Evolutionary conservation across 1,140 invertebrate genomes (phyloP), one percentile per base, ranked within the genome.

Genomic region (Ooceraea biroi): DNA sequence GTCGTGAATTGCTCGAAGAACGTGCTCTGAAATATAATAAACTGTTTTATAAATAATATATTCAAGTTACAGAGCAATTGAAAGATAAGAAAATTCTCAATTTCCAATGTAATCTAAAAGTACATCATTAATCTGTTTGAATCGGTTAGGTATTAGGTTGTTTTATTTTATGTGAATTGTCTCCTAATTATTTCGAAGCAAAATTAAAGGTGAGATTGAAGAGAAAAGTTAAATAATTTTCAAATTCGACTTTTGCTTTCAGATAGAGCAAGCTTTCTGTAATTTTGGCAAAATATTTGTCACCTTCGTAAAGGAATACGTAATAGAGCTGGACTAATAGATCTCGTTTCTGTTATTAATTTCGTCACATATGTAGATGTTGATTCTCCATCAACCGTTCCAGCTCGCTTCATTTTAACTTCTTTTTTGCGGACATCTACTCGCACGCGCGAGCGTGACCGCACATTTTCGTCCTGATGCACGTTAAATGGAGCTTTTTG

Each of bases 11-110:
- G 12, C 41, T 77, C 14, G 46, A 65, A 17, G 73, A 77, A 77
- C 60, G 73, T 41, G 60, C 11, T 65, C 73, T 77, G 41, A 5
- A 48, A 25, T 65, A 65, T 22, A 76, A 25, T 30, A 76, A 30
- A 19, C 48, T 36, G 22, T 61, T 22, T 50, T 74, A n/a, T 19
- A 8, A 0, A 60, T 44, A 46, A 74, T n/a, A 1, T 36, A 69
- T 14, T 19, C 27, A 69, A 1, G 17, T 27, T 48, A n/a, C 36
- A 36, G 36, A 36, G 7, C 7, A 7, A 36, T 36, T 36, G 2
- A 36, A 36, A 36, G 36, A 36, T 7, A 36, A 36, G 2, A 36
- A 36, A 36, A 2, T 36, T 36, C 36, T 36, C 7, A 36, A 36
- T 36, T 36, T 36, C n/a, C n/a, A 36, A 7, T 36, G 2, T 36